phyloP scores from a whole-genome alignment of 1,140 invertebrate genomes.

The Drosophila erecta region DNA sequence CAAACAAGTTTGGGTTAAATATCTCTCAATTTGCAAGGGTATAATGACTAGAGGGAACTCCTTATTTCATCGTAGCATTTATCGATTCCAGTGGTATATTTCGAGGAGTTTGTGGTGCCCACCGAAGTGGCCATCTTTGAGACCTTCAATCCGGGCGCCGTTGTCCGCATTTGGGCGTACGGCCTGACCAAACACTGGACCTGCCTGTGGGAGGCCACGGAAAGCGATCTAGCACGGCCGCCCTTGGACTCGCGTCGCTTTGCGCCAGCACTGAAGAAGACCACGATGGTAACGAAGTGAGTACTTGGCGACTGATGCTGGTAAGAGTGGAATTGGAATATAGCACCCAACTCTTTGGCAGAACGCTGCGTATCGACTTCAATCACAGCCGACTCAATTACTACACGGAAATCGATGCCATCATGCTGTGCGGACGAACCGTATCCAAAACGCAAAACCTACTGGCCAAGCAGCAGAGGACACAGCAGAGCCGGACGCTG shows the following conservation, averaged over 20 bases:
- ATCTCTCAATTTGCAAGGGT: no score
- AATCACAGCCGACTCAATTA: slow-evolving; percentile 92
- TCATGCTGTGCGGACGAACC: slow-evolving; percentile 88
- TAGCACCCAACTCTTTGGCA: slow-evolving; percentile 63
- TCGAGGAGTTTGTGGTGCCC: slow-evolving; percentile 91
- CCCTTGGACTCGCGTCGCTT: slow-evolving; percentile 89
- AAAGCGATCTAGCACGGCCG: slow-evolving; percentile 64
- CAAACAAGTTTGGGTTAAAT: no score
- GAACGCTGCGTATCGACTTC: slow-evolving; percentile 92
- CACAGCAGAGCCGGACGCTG: slow-evolving; percentile 22
- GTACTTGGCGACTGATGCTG: not conserved
- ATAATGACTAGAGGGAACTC: no score
- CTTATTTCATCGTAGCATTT: no score
- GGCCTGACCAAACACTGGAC: slow-evolving; percentile 87
- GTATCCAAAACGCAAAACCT: slow-evolving; percentile 50
- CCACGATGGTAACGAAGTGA: slow-evolving; percentile 78
- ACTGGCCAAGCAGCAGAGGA: slow-evolving; percentile 32
- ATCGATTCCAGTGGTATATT: slow-evolving; percentile 88
- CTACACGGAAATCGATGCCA: slow-evolving; percentile 95
- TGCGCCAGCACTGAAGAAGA: slow-evolving; percentile 88
- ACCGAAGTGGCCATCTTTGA: slow-evolving; percentile 92
- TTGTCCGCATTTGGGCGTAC: slow-evolving; percentile 92
- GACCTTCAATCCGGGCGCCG: slow-evolving; percentile 95
- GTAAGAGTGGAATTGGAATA: no score
- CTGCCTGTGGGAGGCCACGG: slow-evolving; percentile 90